These are phyloP conservation scores for Carcina quercana DNA, from an alignment of 2,888 invertebrate genomes.

Conservation along the genomic window DNA sequence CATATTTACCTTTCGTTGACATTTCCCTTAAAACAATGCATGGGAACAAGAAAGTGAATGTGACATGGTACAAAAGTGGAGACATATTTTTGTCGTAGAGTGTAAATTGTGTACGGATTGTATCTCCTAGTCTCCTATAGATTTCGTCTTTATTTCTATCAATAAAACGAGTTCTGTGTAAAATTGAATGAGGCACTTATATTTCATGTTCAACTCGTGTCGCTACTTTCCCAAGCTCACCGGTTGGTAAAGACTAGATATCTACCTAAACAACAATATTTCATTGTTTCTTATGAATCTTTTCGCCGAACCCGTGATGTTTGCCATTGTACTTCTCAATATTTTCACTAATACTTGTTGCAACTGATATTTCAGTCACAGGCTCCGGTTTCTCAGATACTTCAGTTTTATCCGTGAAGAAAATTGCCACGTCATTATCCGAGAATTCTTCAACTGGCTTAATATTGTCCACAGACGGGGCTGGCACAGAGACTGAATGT, in stretches of 20 bases:
- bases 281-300: conserved; percentile 37
- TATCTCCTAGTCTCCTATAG: too few species aligned
- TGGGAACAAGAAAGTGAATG: too few species aligned
- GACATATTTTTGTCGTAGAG: too few species aligned
- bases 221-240: conserved; percentile 23
- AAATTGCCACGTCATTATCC: conserved; percentile 76
- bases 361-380: conserved; percentile 64
- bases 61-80: too few species aligned
- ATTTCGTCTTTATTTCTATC: not conserved
- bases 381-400: conserved; percentile 31
- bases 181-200: conserved; percentile 1
- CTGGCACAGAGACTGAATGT: conserved; percentile 54
- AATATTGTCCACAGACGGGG: conserved; percentile 29
- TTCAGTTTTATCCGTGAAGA: conserved; percentile 40
- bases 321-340: conserved; percentile 27
- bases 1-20: too few species aligned
- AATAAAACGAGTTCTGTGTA: too few species aligned
- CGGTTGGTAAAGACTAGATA: conserved; percentile 39
- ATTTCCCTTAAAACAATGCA: too few species aligned
- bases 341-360: conserved; percentile 61
- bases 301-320: conserved; percentile 40
- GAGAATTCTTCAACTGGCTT: conserved; percentile 55
- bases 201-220: not conserved
- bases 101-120: too few species aligned
- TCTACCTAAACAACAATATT: conserved; percentile 13